Conservation (phyloP, 2,888 invertebrate species). For the Criorhina ranunculi region DNA sequence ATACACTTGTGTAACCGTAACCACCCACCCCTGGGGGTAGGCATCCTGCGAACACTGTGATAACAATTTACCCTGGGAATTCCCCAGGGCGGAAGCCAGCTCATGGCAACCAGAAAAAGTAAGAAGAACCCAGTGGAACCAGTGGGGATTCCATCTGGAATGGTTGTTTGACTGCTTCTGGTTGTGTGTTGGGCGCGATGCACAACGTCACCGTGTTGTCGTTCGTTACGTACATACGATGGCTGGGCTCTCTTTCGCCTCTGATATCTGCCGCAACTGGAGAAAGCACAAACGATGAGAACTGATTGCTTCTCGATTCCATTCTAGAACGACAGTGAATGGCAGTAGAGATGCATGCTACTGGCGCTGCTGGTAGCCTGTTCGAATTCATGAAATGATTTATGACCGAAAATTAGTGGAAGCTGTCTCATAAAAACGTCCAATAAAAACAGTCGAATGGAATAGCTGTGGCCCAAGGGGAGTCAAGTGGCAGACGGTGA, state of each 20-base stretch:
- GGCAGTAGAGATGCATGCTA: conserved; percentile 3
- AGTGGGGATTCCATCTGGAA: conserved; percentile 20
- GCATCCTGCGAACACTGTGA: conserved; percentile 3
- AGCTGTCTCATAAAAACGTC: conserved; percentile 74
- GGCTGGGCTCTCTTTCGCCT: conserved; percentile 27
- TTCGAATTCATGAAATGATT: conserved; percentile 77
- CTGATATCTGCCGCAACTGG: neutral
- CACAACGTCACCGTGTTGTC: conserved; percentile 21
- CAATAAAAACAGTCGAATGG: conserved; percentile 23
- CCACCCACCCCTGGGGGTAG: conserved; percentile 23
- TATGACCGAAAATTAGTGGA: conserved; percentile 76
- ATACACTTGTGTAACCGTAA: neutral
- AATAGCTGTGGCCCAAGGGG: neutral
- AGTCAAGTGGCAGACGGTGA: neutral
- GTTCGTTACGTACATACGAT: neutral
- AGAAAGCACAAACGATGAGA: conserved; percentile 27
- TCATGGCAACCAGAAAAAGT: conserved; percentile 32
- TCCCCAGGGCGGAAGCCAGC: conserved; percentile 22
- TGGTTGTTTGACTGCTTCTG: conserved; percentile 24
- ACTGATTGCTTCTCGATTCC: conserved; percentile 42
- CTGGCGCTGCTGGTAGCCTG: conserved; percentile 72
- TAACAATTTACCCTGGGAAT: conserved; percentile 26
- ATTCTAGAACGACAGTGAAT: conserved; percentile 13
- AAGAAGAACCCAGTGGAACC: conserved; percentile 23
- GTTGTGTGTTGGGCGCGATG: neutral